Percentiles rank a stretch among this genome's conserved stretches.
These are phyloP conservation scores for Drosophila prostipennis DNA, from an alignment of 2,888 invertebrate species.

Conservation along the genomic window DNA sequence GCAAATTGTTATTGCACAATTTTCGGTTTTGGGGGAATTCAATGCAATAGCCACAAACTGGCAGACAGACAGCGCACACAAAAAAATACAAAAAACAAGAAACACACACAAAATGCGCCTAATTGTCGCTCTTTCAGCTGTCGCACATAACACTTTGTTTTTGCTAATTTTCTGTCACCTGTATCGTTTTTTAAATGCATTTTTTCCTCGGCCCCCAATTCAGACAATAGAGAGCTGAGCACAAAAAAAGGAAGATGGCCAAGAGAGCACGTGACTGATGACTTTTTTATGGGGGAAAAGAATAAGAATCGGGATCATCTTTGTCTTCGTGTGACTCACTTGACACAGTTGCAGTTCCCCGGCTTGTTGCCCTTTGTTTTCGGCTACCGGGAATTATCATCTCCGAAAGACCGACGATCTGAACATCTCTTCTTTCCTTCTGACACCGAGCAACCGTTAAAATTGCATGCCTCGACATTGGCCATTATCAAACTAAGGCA, in stretches of 20 bases:
- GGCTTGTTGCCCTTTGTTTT: constrained; percentile 58
- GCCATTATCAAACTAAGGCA: constrained; percentile 75
- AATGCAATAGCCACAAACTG: constrained; percentile 60
- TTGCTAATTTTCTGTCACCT: constrained; percentile 68
- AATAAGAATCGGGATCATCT: constrained; percentile 17
- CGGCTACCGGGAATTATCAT: constrained; percentile 53
- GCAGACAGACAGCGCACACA: constrained; percentile 36
- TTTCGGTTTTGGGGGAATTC: constrained; percentile 52
- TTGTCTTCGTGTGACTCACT: constrained; percentile 35
- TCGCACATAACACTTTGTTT: constrained; percentile 76
- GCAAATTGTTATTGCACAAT: constrained; percentile 83
- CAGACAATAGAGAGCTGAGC: constrained; percentile 15
- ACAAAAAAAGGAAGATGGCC: constrained; percentile 2
- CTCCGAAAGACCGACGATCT: constrained; percentile 46
- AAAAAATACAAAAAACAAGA: constrained; percentile 1
- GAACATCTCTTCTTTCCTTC: constrained; percentile 26
- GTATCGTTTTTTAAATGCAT: constrained; percentile 38
- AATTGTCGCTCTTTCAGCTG: constrained; percentile 70
- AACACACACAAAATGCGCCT: constrained; percentile 73
- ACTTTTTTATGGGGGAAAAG: neutral
- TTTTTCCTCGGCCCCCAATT: constrained; percentile 16
- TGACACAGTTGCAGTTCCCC: constrained; percentile 38
- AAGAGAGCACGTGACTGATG: constrained; percentile 35
- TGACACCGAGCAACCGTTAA: constrained; percentile 71
- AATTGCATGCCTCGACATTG: constrained; percentile 69